Percentiles rank a stretch among this genome's conserved stretches.
These are phyloP conservation scores for Pristiophorus japonicus DNA, from an alignment of 2,113 vertebrate genomes.

Conservation along the genomic window DNA sequence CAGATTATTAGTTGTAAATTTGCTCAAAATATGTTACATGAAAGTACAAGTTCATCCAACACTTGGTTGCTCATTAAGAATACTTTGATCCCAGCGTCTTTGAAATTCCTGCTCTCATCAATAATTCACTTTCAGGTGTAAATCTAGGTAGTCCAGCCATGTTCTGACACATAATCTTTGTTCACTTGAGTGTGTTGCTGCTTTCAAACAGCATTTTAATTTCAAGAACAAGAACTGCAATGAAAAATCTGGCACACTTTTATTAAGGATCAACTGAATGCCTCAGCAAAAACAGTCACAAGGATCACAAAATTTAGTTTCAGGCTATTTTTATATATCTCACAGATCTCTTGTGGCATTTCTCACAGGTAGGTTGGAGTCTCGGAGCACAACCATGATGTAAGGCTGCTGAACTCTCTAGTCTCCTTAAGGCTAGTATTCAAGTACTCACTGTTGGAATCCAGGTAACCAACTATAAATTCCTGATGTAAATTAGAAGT, in stretches of 20 bases:
- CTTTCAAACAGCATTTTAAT: constrained; percentile 17
- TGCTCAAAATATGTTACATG: constrained; percentile 77
- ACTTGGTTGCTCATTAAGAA: constrained; percentile 98
- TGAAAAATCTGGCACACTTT: neutral
- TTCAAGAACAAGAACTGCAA: neutral
- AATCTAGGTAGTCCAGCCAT: constrained; percentile 99
- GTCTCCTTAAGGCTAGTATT: too few relatives aligned
- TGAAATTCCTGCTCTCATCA: constrained; percentile 98
- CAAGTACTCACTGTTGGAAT: too few relatives aligned
- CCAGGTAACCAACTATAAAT: too few relatives aligned
- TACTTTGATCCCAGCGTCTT: constrained; percentile 94
- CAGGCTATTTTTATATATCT: too few relatives aligned
- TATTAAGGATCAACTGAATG: neutral
- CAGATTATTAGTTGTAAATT: constrained; percentile 28
- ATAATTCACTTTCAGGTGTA: constrained; percentile 99
- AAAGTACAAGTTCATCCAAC: constrained; percentile 84
- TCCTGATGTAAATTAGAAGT: too few relatives aligned
- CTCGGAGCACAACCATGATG: too few relatives aligned
- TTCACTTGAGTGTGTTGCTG: too few relatives aligned
- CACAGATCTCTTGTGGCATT: too few relatives aligned
- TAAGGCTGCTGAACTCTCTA: too few relatives aligned
- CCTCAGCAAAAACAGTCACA: neutral
- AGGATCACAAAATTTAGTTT: neutral
- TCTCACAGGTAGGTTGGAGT: too few relatives aligned
- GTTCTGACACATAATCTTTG: neutral